Base-by-base conservation (phyloP, 2,888 invertebrate species). In the Andrena bicolor region DNA sequence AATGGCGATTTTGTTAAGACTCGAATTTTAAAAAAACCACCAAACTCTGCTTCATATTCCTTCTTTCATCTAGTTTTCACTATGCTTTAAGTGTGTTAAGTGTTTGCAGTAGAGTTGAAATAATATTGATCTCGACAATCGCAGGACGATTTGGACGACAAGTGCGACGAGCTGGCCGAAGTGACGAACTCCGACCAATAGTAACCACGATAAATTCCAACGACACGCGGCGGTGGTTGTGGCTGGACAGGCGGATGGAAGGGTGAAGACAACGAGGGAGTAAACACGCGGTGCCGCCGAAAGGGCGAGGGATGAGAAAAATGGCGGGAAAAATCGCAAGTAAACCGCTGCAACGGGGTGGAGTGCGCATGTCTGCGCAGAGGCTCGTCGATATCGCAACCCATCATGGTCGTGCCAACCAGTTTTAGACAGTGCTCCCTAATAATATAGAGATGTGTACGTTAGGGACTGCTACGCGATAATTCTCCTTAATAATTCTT, bases 61-160 rank as follows among this genome's bases (percentile, higher is more conserved):
- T 10, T 2, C 35, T 13, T 10, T 35, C 5, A 2, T 30, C 8
- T 3, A 23, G 4, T n/a, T 56, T 26, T 6, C n/a, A 8, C 10
- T 23, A 1, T 28, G 4, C 60, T 20, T 26, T n/a, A 60, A 68
- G 63, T 23, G 10, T 48, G 4, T 41, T 1, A 1, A 51, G 20
- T 13, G 16, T 10, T 68, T 30, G n/a, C n/a, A 16, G 7, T 26
- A 10, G 1, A 30, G n/a, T 23, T 49, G 20, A 58, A 51, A 28
- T 66, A 35, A 74, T 66, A 75, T 63, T 41, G 48, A 75, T 82
- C 77, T 60, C 8, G 32, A 48, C 26, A 35, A 80, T 95, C 95
- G 41, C 94, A 97, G 96, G 96, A 96, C 87, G 97, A 97, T 91
- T 95, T 98, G 88, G 96, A 97, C 88, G 97, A 97, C 90, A 96